Evolutionary conservation across 2,888 invertebrate genomes (phyloP).

Genomic region (Andrena flavipes): DNA sequence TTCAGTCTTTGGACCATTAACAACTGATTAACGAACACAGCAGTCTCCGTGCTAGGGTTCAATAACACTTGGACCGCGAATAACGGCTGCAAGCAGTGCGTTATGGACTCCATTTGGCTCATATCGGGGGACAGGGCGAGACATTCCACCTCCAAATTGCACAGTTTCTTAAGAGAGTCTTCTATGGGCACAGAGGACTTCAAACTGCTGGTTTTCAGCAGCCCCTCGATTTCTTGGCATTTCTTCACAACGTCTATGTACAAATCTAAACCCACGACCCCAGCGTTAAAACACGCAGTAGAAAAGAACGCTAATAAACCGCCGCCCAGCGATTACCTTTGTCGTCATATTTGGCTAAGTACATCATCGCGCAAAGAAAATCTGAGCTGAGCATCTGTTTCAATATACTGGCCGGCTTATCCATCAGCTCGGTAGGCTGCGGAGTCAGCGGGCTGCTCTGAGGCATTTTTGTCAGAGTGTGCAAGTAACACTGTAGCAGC

Average conservation of each 20-base stretch:
- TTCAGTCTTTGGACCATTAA: slow-evolving; percentile 94
- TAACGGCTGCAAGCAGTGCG: slow-evolving; percentile 92
- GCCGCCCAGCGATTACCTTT: slow-evolving; percentile 86
- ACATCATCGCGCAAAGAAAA: slow-evolving; percentile 93
- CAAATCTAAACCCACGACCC: slow-evolving; percentile 84
- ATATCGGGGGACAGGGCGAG: slow-evolving; percentile 85
- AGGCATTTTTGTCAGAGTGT: slow-evolving; percentile 84
- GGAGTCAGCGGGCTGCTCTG: slow-evolving; percentile 79
- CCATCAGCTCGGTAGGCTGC: slow-evolving; percentile 88
- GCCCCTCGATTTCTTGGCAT: slow-evolving; percentile 90
- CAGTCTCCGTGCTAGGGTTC: slow-evolving; percentile 94
- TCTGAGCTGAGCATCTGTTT: slow-evolving; percentile 90
- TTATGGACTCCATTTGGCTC: slow-evolving; percentile 88
- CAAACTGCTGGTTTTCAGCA: slow-evolving; percentile 87
- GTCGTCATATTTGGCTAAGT: slow-evolving; percentile 93
- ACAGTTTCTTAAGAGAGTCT: slow-evolving; percentile 87
- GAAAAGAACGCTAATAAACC: neutral
- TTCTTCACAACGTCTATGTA: slow-evolving; percentile 90
- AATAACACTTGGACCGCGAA: slow-evolving; percentile 93
- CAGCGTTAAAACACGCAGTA: neutral
- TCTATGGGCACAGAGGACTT: slow-evolving; percentile 87
- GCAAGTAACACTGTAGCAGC: slow-evolving; percentile 91
- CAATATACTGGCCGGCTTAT: slow-evolving; percentile 89
- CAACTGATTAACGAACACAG: slow-evolving; percentile 92
- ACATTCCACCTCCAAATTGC: slow-evolving; percentile 88